A percentile compares a stretch with the other conserved stretches of the same genome.
These are phyloP conservation scores for Avahi laniger DNA, from an alignment of 2,797 vertebrate genomes.

Conservation along the genomic window DNA sequence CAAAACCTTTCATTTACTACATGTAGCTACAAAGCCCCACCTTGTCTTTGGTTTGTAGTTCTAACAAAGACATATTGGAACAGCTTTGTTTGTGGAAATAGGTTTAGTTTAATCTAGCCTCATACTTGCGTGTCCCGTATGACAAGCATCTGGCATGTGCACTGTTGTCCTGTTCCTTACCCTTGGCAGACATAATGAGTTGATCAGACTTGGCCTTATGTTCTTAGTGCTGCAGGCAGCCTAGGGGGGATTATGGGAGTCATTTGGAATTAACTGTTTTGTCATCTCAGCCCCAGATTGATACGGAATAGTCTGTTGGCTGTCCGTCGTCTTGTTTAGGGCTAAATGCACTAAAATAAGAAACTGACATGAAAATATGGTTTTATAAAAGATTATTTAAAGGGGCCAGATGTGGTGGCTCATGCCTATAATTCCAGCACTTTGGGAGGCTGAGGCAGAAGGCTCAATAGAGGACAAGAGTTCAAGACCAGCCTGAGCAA, in stretches of 20 bases:
- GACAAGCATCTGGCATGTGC: fast-evolving
- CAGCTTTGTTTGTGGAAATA: neutral
- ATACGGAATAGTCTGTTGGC: neutral
- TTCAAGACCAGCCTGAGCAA: neutral
- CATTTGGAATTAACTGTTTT: neutral
- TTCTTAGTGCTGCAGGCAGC: neutral
- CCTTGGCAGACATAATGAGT: neutral
- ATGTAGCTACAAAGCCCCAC: neutral
- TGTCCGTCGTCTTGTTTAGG: neutral
- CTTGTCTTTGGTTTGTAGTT: neutral
- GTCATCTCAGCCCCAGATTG: neutral
- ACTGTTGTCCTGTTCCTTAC: neutral
- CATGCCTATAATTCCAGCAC: neutral
- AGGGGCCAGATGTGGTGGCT: neutral
- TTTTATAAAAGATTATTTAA: neutral
- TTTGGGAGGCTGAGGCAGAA: neutral
- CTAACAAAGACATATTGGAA: neutral
- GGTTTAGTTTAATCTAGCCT: neutral
- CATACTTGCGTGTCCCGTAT: fast-evolving
- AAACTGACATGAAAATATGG: neutral
- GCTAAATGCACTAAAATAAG: neutral
- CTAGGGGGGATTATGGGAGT: neutral
- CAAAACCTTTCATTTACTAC: neutral
- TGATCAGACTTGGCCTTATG: neutral
- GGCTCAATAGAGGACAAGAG: neutral